Percentiles rank a stretch among this genome's conserved stretches.
These are phyloP conservation scores for Heliothis subflexa DNA, from an alignment of 1,140 invertebrate genomes.

Conservation along the genomic window DNA sequence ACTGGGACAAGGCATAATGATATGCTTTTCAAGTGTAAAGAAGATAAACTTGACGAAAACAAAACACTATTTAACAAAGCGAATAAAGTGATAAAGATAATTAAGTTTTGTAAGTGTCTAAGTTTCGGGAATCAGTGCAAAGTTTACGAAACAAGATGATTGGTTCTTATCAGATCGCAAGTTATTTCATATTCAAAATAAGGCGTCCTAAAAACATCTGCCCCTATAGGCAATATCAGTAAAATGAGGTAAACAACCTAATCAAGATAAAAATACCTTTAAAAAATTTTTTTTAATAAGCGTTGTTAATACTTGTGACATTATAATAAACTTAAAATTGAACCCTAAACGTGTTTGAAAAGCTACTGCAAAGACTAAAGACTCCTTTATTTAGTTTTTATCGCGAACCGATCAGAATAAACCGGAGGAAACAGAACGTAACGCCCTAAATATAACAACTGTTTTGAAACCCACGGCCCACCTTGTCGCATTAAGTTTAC, in stretches of 20 bases:
- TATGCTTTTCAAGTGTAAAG: background rate
- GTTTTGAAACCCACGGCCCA: slow-evolving; percentile 57
- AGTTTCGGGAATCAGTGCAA: background rate
- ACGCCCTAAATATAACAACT: slow-evolving; percentile 74
- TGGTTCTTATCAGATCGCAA: background rate
- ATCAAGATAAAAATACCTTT: background rate
- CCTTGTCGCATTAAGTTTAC: slow-evolving; percentile 70
- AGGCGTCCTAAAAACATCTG: background rate
- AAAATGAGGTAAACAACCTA: background rate
- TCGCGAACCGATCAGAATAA: slow-evolving; percentile 39
- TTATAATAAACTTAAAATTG: background rate
- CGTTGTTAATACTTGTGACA: slow-evolving; percentile 16
- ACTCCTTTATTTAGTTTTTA: slow-evolving; percentile 43
- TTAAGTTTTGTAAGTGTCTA: no score
- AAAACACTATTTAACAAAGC: background rate
- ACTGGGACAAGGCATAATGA: no score
- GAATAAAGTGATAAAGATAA: no score
- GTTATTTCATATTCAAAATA: background rate
- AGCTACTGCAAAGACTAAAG: slow-evolving; percentile 29
- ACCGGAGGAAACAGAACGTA: slow-evolving; percentile 55
- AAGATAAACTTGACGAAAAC: background rate
- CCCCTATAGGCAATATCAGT: background rate
- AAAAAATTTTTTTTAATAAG: background rate
- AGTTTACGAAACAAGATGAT: background rate
- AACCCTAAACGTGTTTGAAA: slow-evolving; percentile 15